Conservation (phyloP, 2,888 invertebrate genomes). For the Drosophila prolongata region DNA sequence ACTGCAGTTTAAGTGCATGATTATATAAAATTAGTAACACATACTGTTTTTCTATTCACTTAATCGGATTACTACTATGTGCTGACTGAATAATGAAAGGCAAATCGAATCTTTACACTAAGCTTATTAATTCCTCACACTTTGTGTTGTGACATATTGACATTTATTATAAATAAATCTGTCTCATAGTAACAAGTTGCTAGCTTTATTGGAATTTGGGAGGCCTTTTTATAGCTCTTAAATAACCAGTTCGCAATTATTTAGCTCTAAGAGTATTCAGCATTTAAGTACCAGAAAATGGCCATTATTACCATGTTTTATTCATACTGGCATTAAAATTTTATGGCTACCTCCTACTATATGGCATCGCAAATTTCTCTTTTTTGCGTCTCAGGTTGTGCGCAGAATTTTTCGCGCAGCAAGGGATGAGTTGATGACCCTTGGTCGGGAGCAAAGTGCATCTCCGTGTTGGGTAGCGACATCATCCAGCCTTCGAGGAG, state of each 20-base stretch:
- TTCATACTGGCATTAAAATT: constrained; percentile 1
- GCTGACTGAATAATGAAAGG: not conserved
- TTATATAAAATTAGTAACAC: too few relatives aligned
- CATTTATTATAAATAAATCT: not conserved
- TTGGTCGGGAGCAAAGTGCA: constrained; percentile 43
- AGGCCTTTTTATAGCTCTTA: not conserved
- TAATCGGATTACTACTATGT: not conserved
- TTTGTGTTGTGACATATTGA: not conserved
- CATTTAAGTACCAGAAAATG: not conserved
- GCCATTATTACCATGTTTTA: not conserved
- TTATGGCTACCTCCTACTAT: not conserved
- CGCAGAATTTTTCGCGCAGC: constrained; percentile 51
- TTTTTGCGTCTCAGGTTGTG: constrained; percentile 48
- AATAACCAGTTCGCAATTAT: not conserved
- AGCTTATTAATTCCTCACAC: not conserved
- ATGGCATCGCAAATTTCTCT: constrained; percentile 4
- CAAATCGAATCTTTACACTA: not conserved
- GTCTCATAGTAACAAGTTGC: not conserved
- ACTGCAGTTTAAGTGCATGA: too few relatives aligned
- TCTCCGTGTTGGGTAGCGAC: constrained; percentile 19
- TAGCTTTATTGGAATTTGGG: not conserved
- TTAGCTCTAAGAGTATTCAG: not conserved
- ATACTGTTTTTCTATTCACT: not conserved
- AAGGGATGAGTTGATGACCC: constrained; percentile 32
- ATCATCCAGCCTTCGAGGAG: not conserved